Base-by-base conservation (phyloP, 2,113 vertebrate genomes). In the Hystrix cristata region DNA sequence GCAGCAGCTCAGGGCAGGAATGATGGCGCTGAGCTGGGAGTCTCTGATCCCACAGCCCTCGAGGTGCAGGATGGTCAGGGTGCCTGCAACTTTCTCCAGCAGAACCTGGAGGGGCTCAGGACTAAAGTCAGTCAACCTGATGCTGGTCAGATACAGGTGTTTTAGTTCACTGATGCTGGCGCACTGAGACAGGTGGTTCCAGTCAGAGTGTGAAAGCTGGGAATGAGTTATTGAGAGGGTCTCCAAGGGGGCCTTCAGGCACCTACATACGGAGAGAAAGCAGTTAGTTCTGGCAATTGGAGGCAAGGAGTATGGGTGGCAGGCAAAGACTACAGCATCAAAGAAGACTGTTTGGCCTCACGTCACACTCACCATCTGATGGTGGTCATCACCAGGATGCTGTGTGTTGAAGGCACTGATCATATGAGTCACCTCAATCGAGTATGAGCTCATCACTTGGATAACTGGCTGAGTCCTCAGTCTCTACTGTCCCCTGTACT, bases 1-100 rank as follows among this genome's bases (percentile, higher is more conserved):
- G 43, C 96, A 90, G 38, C 0, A 18, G 87, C 84, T 92, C 60
- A 97, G 88, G 34, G 25, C 59, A 13, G 91, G 91, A 74, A 87
- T 3, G 23, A 97, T 1, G 69, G 29, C 43, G 13, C 7, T 19
- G 4, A 92, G 38, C 5, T 97, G 80, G 27, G 48, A 3, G 57
- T 92, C 79, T 0, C 0, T 1, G 55, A 97, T 81, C 27, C 48
- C 55, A 29, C 87, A 94, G 3, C 31, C 1, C 3, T 87, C 19
- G 2, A 92, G n/a, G 14, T 18, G 10, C 62, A 90, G 81, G 76
- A 13, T 29, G 81, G 27, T 14, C 27, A 94, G 57, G 16, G 69
- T 81, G 82, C 2, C 46, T 12, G 64, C 46, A 0, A 34, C 57
- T 18, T 4, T 71, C 64, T 85, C 62, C 1, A 91, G 94, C 51